Percentiles rank a stretch among this genome's conserved stretches.
These are phyloP conservation scores for Amphiprion ocellaris DNA, from an alignment of 2,113 vertebrate species.

Conservation along the genomic window DNA sequence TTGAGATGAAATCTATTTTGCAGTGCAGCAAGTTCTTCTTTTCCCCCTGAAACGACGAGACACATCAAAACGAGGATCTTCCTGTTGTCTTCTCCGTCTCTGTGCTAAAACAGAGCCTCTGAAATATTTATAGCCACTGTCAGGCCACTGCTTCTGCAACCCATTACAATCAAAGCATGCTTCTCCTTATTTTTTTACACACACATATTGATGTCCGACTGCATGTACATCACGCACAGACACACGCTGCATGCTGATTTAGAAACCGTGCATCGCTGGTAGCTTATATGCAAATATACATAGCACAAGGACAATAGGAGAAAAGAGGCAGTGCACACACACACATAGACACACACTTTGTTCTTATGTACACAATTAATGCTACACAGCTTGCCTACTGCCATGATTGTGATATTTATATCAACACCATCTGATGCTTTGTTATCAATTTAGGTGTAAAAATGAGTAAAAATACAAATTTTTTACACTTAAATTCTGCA, in stretches of 20 bases:
- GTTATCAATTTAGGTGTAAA: too few species aligned
- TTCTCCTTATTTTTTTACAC: constrained; percentile 43
- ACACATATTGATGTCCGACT: neutral
- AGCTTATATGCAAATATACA: neutral
- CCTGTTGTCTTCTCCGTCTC: constrained; percentile 72
- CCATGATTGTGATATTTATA: neutral
- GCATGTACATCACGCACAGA: neutral
- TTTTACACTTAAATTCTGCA: too few species aligned
- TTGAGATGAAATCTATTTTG: constrained; percentile 11
- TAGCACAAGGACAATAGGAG: neutral
- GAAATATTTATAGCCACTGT: constrained; percentile 84
- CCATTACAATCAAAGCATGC: constrained; percentile 76
- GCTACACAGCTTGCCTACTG: neutral
- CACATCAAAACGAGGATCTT: constrained; percentile 75
- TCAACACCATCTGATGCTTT: neutral
- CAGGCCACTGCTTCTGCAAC: constrained; percentile 73
- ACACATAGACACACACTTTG: neutral
- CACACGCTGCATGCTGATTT: neutral
- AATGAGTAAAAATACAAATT: too few species aligned
- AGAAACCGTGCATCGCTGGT: neutral
- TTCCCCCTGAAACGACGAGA: constrained; percentile 58
- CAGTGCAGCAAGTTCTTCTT: constrained; percentile 18
- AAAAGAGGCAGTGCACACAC: neutral
- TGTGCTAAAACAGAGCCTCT: constrained; percentile 77
- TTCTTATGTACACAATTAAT: neutral